Conservation (phyloP, 2,888 invertebrate species). For the Helleia helle region DNA sequence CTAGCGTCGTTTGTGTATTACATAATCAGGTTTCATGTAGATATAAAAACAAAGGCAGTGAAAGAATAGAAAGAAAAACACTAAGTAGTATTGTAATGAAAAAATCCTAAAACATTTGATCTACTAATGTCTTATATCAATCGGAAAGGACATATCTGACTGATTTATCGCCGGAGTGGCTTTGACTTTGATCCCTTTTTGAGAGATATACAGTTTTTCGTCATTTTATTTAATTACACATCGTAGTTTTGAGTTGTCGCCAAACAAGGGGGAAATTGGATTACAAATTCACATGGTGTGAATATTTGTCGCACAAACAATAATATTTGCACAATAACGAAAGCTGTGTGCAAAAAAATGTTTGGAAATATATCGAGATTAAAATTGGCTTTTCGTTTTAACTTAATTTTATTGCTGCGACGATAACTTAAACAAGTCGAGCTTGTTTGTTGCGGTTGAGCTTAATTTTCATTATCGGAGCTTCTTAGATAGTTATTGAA, state of each 20-base stretch:
- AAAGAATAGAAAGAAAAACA: too few species aligned
- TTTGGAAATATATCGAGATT: conserved; percentile 7
- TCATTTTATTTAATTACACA: conserved; percentile 16
- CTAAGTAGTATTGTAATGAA: not conserved
- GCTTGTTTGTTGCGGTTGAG: too few species aligned
- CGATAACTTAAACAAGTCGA: not conserved
- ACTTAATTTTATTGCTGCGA: not conserved
- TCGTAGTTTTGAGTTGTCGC: conserved; percentile 13
- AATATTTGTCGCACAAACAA: conserved; percentile 14
- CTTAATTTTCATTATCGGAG: too few species aligned
- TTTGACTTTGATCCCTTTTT: conserved; percentile 13
- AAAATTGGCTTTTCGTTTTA: conserved; percentile 5
- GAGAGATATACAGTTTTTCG: conserved; percentile 11
- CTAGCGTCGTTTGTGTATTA: too few species aligned
- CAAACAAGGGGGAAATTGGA: conserved; percentile 14
- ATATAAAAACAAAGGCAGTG: too few species aligned
- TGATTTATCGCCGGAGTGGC: conserved; percentile 11
- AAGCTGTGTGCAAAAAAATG: conserved; percentile 12
- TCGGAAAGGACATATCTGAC: conserved; percentile 5
- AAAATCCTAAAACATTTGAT: conserved; percentile 1
- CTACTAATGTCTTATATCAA: conserved; percentile 7
- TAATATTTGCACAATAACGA: conserved; percentile 9
- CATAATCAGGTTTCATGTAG: too few species aligned
- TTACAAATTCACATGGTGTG: conserved; percentile 13
- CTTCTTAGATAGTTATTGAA: too few species aligned